phyloP scores from a whole-genome alignment of 2,888 invertebrate species.

The Erebia palarica region DNA sequence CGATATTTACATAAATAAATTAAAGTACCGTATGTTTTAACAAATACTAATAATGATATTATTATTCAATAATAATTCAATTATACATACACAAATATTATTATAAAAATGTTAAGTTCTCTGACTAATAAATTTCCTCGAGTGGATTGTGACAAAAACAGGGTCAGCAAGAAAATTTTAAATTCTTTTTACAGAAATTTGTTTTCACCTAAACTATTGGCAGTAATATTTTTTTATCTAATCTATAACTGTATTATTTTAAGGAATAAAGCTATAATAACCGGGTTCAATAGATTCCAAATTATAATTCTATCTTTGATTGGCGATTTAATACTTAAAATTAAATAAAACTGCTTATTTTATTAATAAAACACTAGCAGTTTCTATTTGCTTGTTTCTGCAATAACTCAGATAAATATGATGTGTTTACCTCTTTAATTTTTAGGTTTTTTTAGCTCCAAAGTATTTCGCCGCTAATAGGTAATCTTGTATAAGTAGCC shows the following conservation, averaged over 20 bases:
- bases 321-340: too few relatives aligned
- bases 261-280: constrained; percentile 2
- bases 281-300: not conserved
- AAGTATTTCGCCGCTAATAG: not conserved
- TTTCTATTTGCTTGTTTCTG: too few relatives aligned
- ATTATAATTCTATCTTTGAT: not conserved
- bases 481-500: not conserved
- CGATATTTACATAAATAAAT: constrained; percentile 18
- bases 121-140: not conserved
- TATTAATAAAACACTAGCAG: too few relatives aligned
- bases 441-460: not conserved
- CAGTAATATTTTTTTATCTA: constrained; percentile 5
- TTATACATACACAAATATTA: not conserved
- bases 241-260: constrained; percentile 5
- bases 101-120: not conserved
- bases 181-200: not conserved
- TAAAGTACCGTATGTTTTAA: not conserved
- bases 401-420: too few relatives aligned
- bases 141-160: not conserved
- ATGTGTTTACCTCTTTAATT: too few relatives aligned
- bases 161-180: too few relatives aligned
- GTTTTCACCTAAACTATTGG: not conserved
- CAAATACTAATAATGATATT: not conserved
- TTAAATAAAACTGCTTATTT: too few relatives aligned
- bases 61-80: too few relatives aligned